phyloP scores from a whole-genome alignment of 1,140 invertebrate species.

The Aleiodes sp. region DNA sequence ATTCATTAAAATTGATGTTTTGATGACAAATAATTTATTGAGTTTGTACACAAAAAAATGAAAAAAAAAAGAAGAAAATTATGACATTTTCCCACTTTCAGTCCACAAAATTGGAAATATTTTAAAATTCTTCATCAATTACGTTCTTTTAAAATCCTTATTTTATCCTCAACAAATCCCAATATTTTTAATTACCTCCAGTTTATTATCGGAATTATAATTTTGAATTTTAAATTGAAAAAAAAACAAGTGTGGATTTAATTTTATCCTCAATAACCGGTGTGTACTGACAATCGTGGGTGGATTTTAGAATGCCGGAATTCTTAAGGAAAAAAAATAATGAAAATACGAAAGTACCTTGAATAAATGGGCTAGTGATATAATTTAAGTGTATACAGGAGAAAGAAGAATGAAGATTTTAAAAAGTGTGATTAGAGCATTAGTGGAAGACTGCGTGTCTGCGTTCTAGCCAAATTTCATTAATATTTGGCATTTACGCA shows the following conservation, averaged over 20 bases:
- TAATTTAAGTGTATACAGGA: slow-evolving; percentile 27
- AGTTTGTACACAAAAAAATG: slow-evolving; percentile 45
- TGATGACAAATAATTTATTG: slow-evolving; percentile 51
- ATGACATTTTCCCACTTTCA: slow-evolving; percentile 10
- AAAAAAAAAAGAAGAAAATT: neutral
- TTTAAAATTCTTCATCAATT: no score
- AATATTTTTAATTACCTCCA: no score
- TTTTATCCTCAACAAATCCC: neutral
- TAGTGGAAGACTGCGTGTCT: slow-evolving; percentile 33
- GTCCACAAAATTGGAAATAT: neutral
- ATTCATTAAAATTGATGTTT: slow-evolving; percentile 55
- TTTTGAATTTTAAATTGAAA: slow-evolving; percentile 2
- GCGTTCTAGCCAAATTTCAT: slow-evolving; percentile 16
- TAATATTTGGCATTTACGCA: neutral
- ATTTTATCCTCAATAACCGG: neutral
- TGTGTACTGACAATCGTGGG: slow-evolving; percentile 35
- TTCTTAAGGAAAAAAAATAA: neutral
- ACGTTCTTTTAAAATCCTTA: neutral
- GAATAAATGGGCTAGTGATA: slow-evolving; percentile 41
- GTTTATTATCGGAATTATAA: no score
- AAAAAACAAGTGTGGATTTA: slow-evolving; percentile 3
- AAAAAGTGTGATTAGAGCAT: slow-evolving; percentile 24
- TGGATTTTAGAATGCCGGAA: slow-evolving; percentile 21
- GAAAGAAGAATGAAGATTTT: slow-evolving; percentile 24
- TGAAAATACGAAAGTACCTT: slow-evolving; percentile 36